phyloP scores from a whole-genome alignment of 2,888 invertebrate species.

The Chrysolina haemoptera region DNA sequence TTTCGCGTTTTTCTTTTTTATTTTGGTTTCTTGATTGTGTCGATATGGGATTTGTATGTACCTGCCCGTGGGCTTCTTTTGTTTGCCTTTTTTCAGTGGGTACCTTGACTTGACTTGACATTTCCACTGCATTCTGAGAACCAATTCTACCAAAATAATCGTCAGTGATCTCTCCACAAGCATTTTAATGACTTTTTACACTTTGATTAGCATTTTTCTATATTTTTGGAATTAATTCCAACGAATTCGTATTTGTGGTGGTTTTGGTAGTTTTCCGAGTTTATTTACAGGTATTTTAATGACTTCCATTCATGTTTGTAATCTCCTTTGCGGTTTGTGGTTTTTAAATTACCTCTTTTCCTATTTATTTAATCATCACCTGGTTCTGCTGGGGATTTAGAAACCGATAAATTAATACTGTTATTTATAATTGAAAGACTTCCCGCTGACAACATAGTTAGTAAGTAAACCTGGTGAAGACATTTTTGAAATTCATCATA shows the following conservation, averaged over 20 bases:
- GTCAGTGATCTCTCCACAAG: background rate
- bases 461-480: background rate
- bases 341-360: conserved; percentile 30
- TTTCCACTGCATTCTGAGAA: too few species aligned
- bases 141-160: too few species aligned
- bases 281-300: conserved; percentile 19
- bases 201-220: background rate
- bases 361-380: conserved; percentile 29
- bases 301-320: conserved; percentile 19
- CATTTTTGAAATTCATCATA: background rate
- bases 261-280: background rate
- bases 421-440: conserved; percentile 8
- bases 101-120: background rate
- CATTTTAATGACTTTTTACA: background rate
- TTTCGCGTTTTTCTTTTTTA: conserved; percentile 1
- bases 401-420: conserved; percentile 4
- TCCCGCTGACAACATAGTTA: background rate
- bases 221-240: background rate
- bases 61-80: background rate
- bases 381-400: conserved; percentile 11
- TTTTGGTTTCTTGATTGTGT: conserved; percentile 1
- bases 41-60: background rate
- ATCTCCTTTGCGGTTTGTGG: conserved; percentile 32
- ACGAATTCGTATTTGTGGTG: conserved; percentile 11
- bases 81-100: background rate